Conservation (phyloP, 2,797 vertebrate genomes). For the Novumbra hubbsi region DNA sequence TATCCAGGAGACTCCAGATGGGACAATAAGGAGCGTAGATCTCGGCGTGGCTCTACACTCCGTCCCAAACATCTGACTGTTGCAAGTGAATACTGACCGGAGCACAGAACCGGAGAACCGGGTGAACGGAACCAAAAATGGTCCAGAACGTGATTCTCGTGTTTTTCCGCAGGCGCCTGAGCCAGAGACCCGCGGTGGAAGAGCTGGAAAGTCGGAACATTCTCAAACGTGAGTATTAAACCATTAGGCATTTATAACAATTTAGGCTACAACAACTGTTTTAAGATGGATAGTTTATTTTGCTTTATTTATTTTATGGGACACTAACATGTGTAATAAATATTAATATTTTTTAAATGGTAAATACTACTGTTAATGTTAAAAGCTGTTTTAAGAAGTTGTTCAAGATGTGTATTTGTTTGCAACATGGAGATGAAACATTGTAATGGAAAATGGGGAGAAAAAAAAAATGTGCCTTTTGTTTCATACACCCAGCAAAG, state of each 20-base stretch:
- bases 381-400: too few species aligned
- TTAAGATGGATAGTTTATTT: background rate
- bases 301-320: background rate
- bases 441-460: too few species aligned
- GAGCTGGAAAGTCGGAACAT: slow-evolving; percentile 98
- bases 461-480: too few species aligned
- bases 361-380: too few species aligned
- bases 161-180: slow-evolving; percentile 98
- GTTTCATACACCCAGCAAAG: too few species aligned
- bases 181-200: slow-evolving; percentile 95
- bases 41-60: slow-evolving; percentile 37
- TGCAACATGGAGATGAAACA: too few species aligned
- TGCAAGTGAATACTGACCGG: slow-evolving; percentile 37
- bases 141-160: slow-evolving; percentile 96
- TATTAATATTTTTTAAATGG: too few species aligned
- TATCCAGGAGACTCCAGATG: slow-evolving; percentile 48
- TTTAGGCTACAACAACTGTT: background rate
- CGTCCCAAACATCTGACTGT: slow-evolving; percentile 22
- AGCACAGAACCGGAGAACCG: background rate
- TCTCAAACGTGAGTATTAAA: slow-evolving; percentile 89
- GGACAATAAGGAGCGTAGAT: slow-evolving; percentile 60
- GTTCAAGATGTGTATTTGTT: too few species aligned
- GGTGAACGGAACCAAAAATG: slow-evolving; percentile 63
- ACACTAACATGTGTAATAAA: too few species aligned
- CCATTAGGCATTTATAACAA: background rate